These are phyloP conservation scores for Pterostichus madidus DNA, from an alignment of 2,888 invertebrate species.

Conservation along the genomic window DNA sequence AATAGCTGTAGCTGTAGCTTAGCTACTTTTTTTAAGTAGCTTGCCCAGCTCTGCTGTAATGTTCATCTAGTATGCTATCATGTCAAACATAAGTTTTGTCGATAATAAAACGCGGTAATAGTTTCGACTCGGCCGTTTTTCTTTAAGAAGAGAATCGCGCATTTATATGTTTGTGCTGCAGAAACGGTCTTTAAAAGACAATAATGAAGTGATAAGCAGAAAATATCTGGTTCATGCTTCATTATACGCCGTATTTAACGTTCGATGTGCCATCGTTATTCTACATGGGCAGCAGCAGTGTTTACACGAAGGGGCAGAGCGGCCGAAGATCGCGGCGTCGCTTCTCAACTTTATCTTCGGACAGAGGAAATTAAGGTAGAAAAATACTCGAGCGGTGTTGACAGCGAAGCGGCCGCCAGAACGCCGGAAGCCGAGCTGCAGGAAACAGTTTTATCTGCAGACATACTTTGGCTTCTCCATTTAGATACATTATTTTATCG, in stretches of 20 bases:
- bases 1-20: no score
- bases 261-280: constrained; percentile 22
- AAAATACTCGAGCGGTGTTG: constrained; percentile 58
- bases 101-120: no score
- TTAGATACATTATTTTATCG: constrained; percentile 73
- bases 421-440: constrained; percentile 65
- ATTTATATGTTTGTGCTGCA: no score
- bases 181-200: constrained; percentile 8
- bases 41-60: no score
- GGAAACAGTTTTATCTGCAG: constrained; percentile 74
- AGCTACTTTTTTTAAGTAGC: no score
- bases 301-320: background rate
- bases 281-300: constrained; percentile 1
- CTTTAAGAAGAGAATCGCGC: no score
- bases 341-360: constrained; percentile 64
- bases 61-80: no score
- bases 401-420: constrained; percentile 24
- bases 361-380: constrained; percentile 66
- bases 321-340: constrained; percentile 5
- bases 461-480: constrained; percentile 73
- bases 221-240: constrained; percentile 33
- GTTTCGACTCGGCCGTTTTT: no score
- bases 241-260: constrained; percentile 38
- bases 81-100: no score
- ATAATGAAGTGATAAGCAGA: constrained; percentile 34